These are phyloP conservation scores for Pammene aurita DNA, from an alignment of 2,888 invertebrate species.

Conservation along the genomic window DNA sequence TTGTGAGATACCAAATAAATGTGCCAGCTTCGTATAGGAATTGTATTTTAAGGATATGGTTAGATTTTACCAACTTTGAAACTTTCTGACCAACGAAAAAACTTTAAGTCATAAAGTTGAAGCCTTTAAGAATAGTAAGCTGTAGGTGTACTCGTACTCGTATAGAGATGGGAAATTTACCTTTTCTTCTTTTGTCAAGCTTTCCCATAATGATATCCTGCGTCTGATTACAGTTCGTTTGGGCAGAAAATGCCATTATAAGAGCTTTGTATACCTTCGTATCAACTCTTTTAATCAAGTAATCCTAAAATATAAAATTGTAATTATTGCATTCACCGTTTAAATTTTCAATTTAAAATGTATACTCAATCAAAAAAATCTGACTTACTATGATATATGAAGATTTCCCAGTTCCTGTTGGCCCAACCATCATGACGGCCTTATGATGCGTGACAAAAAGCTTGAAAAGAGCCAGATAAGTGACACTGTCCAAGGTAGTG, in stretches of 20 bases:
- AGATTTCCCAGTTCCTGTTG: slow-evolving; percentile 98
- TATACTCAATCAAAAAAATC: background rate
- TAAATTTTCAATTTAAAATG: background rate
- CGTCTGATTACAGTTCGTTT: slow-evolving; percentile 96
- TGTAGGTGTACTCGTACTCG: background rate
- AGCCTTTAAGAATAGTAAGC: background rate
- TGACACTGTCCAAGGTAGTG: slow-evolving; percentile 94
- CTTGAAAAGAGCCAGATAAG: slow-evolving; percentile 91
- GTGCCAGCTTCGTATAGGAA: background rate
- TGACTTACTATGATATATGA: slow-evolving; percentile 89
- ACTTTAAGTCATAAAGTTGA: background rate
- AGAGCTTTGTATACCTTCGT: slow-evolving; percentile 91
- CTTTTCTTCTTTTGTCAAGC: slow-evolving; percentile 95
- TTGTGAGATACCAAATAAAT: background rate
- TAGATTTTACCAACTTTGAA: too few relatives aligned
- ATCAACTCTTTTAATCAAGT: slow-evolving; percentile 91
- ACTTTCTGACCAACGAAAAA: too few relatives aligned
- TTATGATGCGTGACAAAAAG: slow-evolving; percentile 92
- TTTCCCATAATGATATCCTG: slow-evolving; percentile 98
- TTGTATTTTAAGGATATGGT: background rate
- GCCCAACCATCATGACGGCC: slow-evolving; percentile 93
- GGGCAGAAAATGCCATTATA: slow-evolving; percentile 96
- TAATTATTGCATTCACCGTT: background rate
- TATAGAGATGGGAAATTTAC: slow-evolving; percentile 54
- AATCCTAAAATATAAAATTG: slow-evolving; percentile 82